Base-by-base conservation (phyloP, 2,113 vertebrate species). In the Pituophis catenifer region DNA sequence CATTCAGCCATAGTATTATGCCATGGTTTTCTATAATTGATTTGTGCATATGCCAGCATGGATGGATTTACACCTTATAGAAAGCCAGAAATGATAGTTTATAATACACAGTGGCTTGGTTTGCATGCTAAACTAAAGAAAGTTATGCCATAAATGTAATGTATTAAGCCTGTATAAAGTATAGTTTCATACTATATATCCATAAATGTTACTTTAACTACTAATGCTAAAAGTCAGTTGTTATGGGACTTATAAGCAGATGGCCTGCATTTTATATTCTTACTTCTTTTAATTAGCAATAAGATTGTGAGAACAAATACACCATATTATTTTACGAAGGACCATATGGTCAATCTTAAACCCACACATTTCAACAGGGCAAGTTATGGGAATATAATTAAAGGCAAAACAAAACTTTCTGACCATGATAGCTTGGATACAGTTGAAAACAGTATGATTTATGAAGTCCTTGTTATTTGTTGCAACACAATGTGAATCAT, bases 341-440 rank as follows among this genome's bases (percentile, higher is more conserved):
- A 38, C 33, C 17, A 81, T 33, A 38, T 81, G 33, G 70, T 81
- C 33, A 81, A 33, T 81, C 70, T 81, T 81, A 81, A 75, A 81
- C 29, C 13, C 17, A 33, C 12, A 48, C 38, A 50, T 92, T 75
- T 17, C 89, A 87, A 94, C 33, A 9, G 10, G 44, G 94, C 94
- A 92, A 33, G 89, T 17, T 91, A 89, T 58, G 85, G 52, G 90
- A 50, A 92, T 91, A 59, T 94, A 93, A 86, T 94, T 94, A 87
- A 93, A 92, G 81, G 26, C 55, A 62, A 94, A 96, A 95, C 91
- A 94, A 97, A 94, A 48, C 54, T 91, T 94, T 1, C 87, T 94
- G 50, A 91, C 92, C 96, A 94, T 93, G 55, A 93, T 90, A 92
- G 92, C n/a, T 95, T 96, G 94, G 92, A 90, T 96, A 93, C 62